phyloP scores from a whole-genome alignment of 1,140 invertebrate genomes.

The Musca domestica region DNA sequence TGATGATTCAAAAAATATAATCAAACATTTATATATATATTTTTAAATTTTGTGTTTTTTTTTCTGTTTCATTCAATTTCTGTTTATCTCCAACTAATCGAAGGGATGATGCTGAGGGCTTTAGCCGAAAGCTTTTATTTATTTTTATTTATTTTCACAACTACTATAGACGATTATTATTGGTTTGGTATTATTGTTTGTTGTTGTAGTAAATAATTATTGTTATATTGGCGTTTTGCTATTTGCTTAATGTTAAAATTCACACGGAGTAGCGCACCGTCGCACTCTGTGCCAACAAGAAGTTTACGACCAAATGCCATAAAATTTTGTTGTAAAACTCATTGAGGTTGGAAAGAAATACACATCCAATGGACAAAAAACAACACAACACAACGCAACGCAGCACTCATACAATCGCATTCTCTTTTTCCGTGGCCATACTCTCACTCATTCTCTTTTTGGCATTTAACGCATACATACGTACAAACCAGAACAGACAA shows the following conservation, averaged over 20 bases:
- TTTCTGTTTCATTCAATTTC: no score
- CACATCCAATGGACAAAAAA: not conserved
- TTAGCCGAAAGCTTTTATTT: no score
- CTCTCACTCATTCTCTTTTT: constrained; percentile 19
- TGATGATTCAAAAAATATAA: no score
- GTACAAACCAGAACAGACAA: constrained; percentile 1
- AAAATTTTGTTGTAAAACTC: constrained; percentile 53
- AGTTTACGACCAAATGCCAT: constrained; percentile 55
- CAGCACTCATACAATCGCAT: not conserved
- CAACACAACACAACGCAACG: not conserved
- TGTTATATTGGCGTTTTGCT: constrained; percentile 31
- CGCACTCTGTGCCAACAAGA: constrained; percentile 54
- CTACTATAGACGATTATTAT: constrained; percentile 11
- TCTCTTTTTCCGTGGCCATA: no score
- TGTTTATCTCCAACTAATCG: no score
- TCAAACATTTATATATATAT: no score
- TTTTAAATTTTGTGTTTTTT: no score
- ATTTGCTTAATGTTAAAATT: constrained; percentile 14
- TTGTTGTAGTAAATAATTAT: not conserved
- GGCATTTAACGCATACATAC: not conserved
- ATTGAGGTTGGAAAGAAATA: constrained; percentile 49
- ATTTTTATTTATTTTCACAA: constrained; percentile 2
- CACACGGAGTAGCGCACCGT: constrained; percentile 33
- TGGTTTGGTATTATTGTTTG: constrained; percentile 7
- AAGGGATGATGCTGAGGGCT: no score